Conservation (phyloP, 2,888 invertebrate genomes). For the Oscheius onirici region DNA sequence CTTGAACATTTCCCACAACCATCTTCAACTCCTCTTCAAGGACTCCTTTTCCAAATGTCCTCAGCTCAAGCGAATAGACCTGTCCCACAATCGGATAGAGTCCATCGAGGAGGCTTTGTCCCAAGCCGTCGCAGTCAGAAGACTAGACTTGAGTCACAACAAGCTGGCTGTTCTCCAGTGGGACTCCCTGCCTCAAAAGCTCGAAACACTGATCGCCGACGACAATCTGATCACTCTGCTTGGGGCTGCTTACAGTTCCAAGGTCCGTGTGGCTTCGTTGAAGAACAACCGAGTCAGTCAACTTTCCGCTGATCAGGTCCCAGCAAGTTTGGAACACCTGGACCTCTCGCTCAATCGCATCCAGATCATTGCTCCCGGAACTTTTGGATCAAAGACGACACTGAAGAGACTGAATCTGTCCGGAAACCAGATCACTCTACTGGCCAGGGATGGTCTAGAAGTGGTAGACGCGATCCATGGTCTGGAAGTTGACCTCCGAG, state of each 20-base stretch:
- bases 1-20: conserved; percentile 58
- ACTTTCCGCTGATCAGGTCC: conserved; percentile 55
- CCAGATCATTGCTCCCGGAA: conserved; percentile 32
- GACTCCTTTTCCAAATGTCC: conserved; percentile 65
- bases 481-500: conserved; percentile 72
- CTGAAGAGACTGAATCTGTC: conserved; percentile 41
- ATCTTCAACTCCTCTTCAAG: conserved; percentile 53
- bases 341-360: conserved; percentile 45
- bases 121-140: conserved; percentile 36
- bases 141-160: conserved; percentile 51
- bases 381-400: conserved; percentile 39
- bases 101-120: conserved; percentile 46
- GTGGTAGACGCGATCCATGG: conserved; percentile 44
- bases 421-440: conserved; percentile 39
- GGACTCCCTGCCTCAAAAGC: conserved; percentile 43
- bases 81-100: conserved; percentile 59
- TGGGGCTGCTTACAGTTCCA: conserved; percentile 38
- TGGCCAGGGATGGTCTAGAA: conserved; percentile 40
- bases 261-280: conserved; percentile 43
- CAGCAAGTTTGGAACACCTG: conserved; percentile 45
- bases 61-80: conserved; percentile 53
- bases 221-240: conserved; percentile 51
- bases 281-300: conserved; percentile 50
- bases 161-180: conserved; percentile 45
- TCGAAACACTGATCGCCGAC: conserved; percentile 50